Conservation (phyloP, 1,140 invertebrate species). For the Phymorhynchus buccinoides region DNA sequence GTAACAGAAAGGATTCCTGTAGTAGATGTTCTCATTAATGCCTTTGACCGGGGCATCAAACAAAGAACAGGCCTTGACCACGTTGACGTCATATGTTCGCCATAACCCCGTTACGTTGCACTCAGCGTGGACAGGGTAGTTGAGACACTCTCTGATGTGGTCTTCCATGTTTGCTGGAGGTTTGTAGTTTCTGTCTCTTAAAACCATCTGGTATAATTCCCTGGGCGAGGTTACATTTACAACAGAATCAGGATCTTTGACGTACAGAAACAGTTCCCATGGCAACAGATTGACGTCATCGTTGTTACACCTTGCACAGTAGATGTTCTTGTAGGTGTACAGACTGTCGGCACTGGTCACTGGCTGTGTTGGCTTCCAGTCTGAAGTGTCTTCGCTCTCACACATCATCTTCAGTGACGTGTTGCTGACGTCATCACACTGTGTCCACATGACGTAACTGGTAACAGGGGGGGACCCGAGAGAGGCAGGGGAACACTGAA, state of each 20-base stretch:
- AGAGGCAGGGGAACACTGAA: not conserved
- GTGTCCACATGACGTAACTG: not conserved
- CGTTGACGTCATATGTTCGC: not conserved
- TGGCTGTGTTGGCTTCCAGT: constrained; percentile 16
- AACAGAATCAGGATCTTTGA: not conserved
- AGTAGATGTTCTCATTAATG: not conserved
- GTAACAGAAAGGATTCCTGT: constrained; percentile 29
- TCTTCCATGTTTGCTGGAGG: not conserved
- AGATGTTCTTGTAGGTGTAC: constrained; percentile 3
- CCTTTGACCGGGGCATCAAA: not conserved
- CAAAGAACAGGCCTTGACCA: not conserved
- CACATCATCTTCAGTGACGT: not conserved
- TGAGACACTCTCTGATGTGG: not conserved
- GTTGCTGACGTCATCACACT: not conserved
- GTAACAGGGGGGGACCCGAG: not conserved
- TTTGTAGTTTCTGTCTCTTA: not conserved
- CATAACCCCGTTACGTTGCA: constrained; percentile 8
- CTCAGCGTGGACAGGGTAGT: not conserved
- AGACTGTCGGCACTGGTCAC: not conserved
- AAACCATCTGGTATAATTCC: not conserved
- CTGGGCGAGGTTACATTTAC: not conserved
- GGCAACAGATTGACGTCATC: not conserved
- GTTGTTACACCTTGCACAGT: constrained; percentile 15
- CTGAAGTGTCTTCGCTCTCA: not conserved
- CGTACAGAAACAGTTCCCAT: not conserved